Evolutionary conservation across 2,888 invertebrate genomes (phyloP).

Genomic region (Brachypterus glaber): DNA sequence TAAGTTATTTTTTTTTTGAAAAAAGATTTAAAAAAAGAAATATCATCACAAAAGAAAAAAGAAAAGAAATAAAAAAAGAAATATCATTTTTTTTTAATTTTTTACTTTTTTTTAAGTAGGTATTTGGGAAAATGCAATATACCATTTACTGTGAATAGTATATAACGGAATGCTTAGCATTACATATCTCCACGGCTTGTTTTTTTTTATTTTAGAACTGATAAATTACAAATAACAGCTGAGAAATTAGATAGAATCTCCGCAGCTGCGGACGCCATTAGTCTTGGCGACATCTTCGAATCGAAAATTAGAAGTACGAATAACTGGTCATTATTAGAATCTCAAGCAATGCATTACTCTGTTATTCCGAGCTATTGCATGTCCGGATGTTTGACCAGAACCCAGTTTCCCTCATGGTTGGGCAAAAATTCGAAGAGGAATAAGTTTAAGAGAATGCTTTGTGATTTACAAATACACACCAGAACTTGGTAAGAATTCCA

Average conservation of each 20-base stretch:
- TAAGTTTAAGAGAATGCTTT: slow-evolving; percentile 73
- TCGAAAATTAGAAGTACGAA: slow-evolving; percentile 67
- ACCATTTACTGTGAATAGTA: too few relatives aligned
- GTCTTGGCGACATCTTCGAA: slow-evolving; percentile 78
- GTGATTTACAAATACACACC: slow-evolving; percentile 81
- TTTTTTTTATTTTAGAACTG: too few relatives aligned
- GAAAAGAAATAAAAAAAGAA: too few relatives aligned
- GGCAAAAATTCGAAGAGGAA: slow-evolving; percentile 83
- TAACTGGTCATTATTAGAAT: slow-evolving; percentile 81
- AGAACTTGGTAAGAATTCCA: slow-evolving; percentile 66
- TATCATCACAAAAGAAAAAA: too few relatives aligned
- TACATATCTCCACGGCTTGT: too few relatives aligned
- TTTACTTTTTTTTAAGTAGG: too few relatives aligned
- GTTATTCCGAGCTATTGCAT: slow-evolving; percentile 83
- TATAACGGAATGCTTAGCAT: too few relatives aligned
- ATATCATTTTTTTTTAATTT: too few relatives aligned
- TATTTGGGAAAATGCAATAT: too few relatives aligned
- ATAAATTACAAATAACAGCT: too few relatives aligned
- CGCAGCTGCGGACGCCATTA: slow-evolving; percentile 76
- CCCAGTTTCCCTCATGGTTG: slow-evolving; percentile 92
- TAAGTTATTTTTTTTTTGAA: too few relatives aligned
- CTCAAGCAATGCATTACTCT: slow-evolving; percentile 78
- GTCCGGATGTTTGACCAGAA: slow-evolving; percentile 66
- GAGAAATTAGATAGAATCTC: slow-evolving; percentile 53
- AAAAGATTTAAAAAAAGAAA: too few relatives aligned